Conservation (phyloP, 2,888 invertebrate species). For the Gandaritis pyraliata region DNA sequence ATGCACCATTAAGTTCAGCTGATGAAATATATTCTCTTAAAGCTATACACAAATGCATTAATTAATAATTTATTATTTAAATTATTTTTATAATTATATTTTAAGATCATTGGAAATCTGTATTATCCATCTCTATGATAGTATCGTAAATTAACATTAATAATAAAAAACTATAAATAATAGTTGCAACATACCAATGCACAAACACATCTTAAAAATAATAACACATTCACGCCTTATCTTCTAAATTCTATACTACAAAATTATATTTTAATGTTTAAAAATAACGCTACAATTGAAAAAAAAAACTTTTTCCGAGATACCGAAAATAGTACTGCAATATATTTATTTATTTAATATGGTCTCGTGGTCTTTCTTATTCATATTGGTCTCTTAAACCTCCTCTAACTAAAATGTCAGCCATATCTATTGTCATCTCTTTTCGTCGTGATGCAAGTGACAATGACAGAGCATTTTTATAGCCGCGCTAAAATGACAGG, state of each 20-base stretch:
- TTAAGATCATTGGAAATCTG: conserved; percentile 60
- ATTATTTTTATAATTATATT: conserved; percentile 22
- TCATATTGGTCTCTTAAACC: too few species aligned
- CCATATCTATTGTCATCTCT: too few species aligned
- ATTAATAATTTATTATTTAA: conserved; percentile 1
- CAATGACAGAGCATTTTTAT: too few species aligned
- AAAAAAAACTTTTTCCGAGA: too few species aligned
- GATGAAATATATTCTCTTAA: conserved; percentile 47
- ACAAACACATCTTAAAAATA: neutral
- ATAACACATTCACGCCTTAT: neutral
- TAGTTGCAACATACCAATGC: neutral
- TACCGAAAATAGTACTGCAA: too few species aligned
- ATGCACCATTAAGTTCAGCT: conserved; percentile 77
- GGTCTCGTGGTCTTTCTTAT: too few species aligned
- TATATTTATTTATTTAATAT: too few species aligned
- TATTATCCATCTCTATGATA: conserved; percentile 20
- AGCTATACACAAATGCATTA: conserved; percentile 39
- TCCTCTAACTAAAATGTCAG: too few species aligned
- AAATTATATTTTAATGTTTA: too few species aligned
- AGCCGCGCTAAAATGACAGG: too few species aligned
- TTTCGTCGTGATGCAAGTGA: too few species aligned
- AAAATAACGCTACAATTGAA: too few species aligned
- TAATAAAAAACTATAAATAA: neutral
- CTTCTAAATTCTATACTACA: neutral
- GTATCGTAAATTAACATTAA: neutral